These are phyloP conservation scores for Typhlomys cinereus DNA, from an alignment of 2,113 vertebrate genomes.

Conservation along the genomic window DNA sequence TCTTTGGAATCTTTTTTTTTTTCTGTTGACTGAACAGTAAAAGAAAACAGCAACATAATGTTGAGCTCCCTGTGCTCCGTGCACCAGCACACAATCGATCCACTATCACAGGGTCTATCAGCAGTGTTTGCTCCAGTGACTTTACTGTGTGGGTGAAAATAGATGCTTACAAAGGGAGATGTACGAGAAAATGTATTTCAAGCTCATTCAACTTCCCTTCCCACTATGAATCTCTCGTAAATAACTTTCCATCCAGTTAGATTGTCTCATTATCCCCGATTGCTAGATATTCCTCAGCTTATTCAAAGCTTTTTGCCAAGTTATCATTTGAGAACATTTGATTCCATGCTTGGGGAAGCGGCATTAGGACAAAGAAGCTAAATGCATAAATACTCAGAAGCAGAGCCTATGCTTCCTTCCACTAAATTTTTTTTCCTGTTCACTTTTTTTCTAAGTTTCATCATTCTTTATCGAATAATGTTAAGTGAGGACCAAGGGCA, in stretches of 20 bases:
- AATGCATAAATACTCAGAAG: conserved; percentile 39
- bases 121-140: conserved; percentile 49
- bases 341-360: not conserved
- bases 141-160: not conserved
- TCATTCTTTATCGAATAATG: conserved; percentile 6
- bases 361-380: not conserved
- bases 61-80: conserved; percentile 47
- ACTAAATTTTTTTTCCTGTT: not conserved
- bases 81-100: not conserved
- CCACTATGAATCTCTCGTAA: conserved; percentile 30
- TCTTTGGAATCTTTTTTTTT: conserved; percentile 36
- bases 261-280: conserved; percentile 43
- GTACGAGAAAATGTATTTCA: conserved; percentile 61
- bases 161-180: conserved; percentile 48
- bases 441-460: not conserved
- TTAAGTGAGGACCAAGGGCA: not conserved
- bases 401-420: not conserved
- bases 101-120: conserved; percentile 28
- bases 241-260: conserved; percentile 42
- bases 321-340: conserved; percentile 23
- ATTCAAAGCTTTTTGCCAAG: conserved; percentile 43
- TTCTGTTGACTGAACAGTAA: conserved; percentile 66
- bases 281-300: conserved; percentile 32
- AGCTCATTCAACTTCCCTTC: conserved; percentile 46
- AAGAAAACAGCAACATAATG: conserved; percentile 64